These are phyloP conservation scores for Pachyrhynchus sulphureomaculatus DNA, from an alignment of 1,140 invertebrate genomes.

Conservation along the genomic window DNA sequence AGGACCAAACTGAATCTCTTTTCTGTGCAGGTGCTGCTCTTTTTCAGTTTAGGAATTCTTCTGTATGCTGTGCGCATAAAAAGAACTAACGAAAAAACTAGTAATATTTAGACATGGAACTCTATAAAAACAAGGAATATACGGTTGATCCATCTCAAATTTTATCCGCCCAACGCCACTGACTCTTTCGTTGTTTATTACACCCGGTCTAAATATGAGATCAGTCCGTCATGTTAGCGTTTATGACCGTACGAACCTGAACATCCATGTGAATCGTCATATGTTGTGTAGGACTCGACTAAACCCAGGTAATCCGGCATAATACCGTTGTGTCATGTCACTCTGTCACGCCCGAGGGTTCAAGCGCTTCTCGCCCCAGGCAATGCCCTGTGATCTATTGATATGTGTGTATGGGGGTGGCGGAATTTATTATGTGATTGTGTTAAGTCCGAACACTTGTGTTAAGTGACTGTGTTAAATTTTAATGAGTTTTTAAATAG, in stretches of 20 bases:
- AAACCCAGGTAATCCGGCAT: constrained; percentile 47
- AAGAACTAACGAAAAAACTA: no score
- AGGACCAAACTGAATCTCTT: no score
- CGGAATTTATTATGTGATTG: constrained; percentile 27
- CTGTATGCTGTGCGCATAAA: no score
- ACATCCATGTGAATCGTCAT: constrained; percentile 27
- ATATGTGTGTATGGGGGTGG: constrained; percentile 28
- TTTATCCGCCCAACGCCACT: no score
- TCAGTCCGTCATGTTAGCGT: constrained; percentile 16
- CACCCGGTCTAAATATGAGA: neutral
- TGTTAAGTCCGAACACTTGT: constrained; percentile 22
- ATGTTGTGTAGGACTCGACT: constrained; percentile 44
- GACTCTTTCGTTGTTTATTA: neutral
- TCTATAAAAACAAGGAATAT: no score
- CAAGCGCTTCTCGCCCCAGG: constrained; percentile 22
- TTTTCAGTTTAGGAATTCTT: no score
- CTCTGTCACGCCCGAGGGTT: constrained; percentile 46
- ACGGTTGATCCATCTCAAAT: no score
- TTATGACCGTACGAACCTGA: constrained; percentile 1
- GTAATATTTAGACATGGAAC: no score
- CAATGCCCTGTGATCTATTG: constrained; percentile 10
- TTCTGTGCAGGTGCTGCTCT: no score
- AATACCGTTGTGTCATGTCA: constrained; percentile 51
- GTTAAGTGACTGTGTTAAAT: constrained; percentile 20
- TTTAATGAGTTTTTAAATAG: constrained; percentile 11